Percentiles rank a stretch among this genome's conserved stretches.
phyloP scores from a whole-genome alignment of 2,113 vertebrate genomes.

The Centropus unirufus region DNA sequence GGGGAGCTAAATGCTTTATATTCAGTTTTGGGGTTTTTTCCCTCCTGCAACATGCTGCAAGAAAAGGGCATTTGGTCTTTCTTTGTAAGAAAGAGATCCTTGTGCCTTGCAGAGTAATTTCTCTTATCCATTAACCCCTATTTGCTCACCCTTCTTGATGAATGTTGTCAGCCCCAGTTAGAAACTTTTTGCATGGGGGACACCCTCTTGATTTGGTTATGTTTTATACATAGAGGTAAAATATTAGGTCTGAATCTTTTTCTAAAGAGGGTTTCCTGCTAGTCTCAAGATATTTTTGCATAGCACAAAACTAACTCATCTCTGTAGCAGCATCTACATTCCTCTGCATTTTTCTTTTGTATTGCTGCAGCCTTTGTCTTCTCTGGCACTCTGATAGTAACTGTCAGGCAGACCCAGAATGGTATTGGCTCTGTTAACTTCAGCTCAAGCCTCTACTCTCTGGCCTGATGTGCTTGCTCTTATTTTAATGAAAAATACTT shows the following conservation, averaged over 20 bases:
- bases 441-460: neutral
- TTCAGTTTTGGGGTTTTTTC: neutral
- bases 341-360: neutral
- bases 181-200: neutral
- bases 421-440: slow-evolving; percentile 12
- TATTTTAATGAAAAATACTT: slow-evolving; percentile 49
- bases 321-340: neutral
- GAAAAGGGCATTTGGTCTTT: neutral
- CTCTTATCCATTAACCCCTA: neutral
- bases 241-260: neutral
- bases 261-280: neutral
- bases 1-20: neutral
- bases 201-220: neutral
- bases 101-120: neutral
- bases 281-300: neutral
- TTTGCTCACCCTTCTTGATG: neutral
- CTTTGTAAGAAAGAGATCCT: neutral
- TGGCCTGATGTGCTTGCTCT: neutral
- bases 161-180: neutral
- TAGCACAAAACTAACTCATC: neutral
- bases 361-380: neutral
- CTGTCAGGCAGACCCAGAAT: neutral
- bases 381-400: neutral
- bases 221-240: neutral
- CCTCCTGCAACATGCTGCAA: neutral